A percentile compares a stretch with the other conserved stretches of the same genome.
Evolutionary conservation across 2,113 vertebrate species (phyloP).

Genomic region (Oostethus manadensis): DNA sequence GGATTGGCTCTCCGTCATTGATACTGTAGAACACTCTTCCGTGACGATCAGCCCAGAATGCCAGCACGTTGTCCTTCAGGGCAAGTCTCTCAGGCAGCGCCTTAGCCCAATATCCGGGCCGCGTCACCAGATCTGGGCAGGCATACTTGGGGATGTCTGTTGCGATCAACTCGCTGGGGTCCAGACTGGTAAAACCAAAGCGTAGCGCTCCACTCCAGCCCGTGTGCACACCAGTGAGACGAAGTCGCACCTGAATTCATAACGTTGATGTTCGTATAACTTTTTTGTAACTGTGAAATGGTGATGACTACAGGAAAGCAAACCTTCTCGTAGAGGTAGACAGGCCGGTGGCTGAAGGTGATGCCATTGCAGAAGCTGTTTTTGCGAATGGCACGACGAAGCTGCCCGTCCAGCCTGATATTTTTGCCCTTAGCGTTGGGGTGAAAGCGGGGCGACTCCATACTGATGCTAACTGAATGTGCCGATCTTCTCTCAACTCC

Average conservation of each 20-base stretch:
- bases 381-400: slow-evolving; percentile 85
- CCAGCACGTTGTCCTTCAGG: slow-evolving; percentile 86
- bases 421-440: slow-evolving; percentile 95
- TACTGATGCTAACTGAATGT: slow-evolving; percentile 64
- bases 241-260: slow-evolving; percentile 77
- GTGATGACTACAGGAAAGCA: neutral
- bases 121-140: slow-evolving; percentile 92
- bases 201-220: slow-evolving; percentile 96
- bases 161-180: slow-evolving; percentile 84
- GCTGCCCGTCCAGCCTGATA: slow-evolving; percentile 88
- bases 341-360: slow-evolving; percentile 92
- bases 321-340: slow-evolving; percentile 90
- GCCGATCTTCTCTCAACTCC: slow-evolving; percentile 80
- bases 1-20: slow-evolving; percentile 89
- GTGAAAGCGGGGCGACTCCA: slow-evolving; percentile 89
- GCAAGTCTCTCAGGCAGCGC: slow-evolving; percentile 93
- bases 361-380: slow-evolving; percentile 98
- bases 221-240: slow-evolving; percentile 85
- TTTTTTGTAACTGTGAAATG: neutral
- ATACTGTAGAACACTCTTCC: slow-evolving; percentile 96
- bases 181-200: slow-evolving; percentile 93
- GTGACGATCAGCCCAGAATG: slow-evolving; percentile 95
- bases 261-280: neutral
- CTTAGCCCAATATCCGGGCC: slow-evolving; percentile 96
- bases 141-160: slow-evolving; percentile 97